Evolutionary conservation across 2,797 vertebrate species (phyloP).

Genomic region (Sebastes hopkinsi): DNA sequence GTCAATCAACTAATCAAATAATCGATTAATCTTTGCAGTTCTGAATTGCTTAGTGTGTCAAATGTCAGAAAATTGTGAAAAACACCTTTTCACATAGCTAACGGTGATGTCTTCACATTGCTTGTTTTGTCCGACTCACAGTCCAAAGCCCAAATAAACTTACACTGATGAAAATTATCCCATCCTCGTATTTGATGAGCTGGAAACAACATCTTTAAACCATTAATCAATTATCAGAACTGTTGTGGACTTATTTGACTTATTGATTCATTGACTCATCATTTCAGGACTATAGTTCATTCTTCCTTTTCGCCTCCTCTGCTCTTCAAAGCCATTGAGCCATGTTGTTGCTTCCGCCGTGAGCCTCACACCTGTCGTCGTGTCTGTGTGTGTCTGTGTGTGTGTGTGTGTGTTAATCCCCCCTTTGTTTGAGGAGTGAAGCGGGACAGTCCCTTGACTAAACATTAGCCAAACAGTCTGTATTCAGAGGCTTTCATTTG

Average conservation of each 20-base stretch:
- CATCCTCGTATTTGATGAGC: background rate
- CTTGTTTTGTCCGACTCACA: background rate
- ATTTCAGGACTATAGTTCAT: background rate
- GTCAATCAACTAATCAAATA: no score
- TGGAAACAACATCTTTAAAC: background rate
- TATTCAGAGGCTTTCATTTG: slow-evolving; percentile 44
- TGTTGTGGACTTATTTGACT: background rate
- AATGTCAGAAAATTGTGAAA: background rate
- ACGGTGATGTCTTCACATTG: background rate
- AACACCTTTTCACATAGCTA: background rate
- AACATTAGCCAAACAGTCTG: slow-evolving; percentile 62
- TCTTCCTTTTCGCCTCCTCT: background rate
- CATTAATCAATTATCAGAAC: background rate
- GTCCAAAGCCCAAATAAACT: no score
- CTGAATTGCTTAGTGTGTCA: background rate
- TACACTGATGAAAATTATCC: background rate
- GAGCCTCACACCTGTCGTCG: slow-evolving; percentile 56
- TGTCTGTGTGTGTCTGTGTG: background rate
- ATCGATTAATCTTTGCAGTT: background rate
- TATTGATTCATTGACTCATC: background rate
- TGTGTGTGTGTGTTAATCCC: slow-evolving; percentile 38
- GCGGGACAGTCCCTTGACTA: slow-evolving; percentile 34
- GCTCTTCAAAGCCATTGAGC: background rate
- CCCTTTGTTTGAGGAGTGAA: slow-evolving; percentile 58
- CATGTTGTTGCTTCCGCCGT: background rate